Percentiles rank a stretch among this genome's conserved stretches.
Evolutionary conservation across 2,797 vertebrate genomes (phyloP).

Genomic region (Merluccius polli): DNA sequence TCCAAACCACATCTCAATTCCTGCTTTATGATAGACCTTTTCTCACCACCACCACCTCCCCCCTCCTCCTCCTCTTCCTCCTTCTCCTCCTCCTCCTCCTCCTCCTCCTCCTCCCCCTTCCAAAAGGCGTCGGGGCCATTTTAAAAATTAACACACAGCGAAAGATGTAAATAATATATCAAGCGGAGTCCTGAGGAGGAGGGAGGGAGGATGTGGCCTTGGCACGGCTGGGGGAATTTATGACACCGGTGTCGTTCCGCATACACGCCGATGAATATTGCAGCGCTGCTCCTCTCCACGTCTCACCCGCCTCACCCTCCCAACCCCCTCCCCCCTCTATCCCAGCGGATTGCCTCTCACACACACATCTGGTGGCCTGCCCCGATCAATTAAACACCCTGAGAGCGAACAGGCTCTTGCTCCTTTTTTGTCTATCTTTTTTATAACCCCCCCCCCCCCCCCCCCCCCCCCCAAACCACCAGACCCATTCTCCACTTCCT

Average conservation of each 20-base stretch:
- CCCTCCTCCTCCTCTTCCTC: background rate
- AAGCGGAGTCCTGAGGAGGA: constrained; percentile 47
- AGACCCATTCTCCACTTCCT: background rate
- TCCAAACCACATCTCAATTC: background rate
- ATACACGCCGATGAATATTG: constrained; percentile 65
- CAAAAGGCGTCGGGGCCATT: constrained; percentile 27
- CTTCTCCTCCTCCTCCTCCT: background rate
- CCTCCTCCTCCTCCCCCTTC: background rate
- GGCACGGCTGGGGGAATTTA: constrained; percentile 53
- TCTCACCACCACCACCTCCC: background rate
- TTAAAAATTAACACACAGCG: constrained; percentile 62
- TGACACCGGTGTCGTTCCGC: constrained; percentile 51
- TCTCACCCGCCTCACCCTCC: constrained; percentile 7
- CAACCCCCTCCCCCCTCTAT: background rate
- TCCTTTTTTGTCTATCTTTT: background rate
- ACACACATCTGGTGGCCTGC: constrained; percentile 64
- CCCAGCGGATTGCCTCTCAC: constrained; percentile 46
- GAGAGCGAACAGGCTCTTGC: constrained; percentile 35
- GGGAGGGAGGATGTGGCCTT: constrained; percentile 56
- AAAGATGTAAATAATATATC: constrained; percentile 63
- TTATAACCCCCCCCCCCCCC: background rate
- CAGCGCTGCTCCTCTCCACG: constrained; percentile 26
- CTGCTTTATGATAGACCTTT: background rate
- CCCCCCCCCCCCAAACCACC: constrained; percentile 11
- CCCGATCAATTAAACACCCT: constrained; percentile 63